Percentiles rank a stretch among this genome's conserved stretches.
These are phyloP conservation scores for Enteromius thamalakanensis DNA, from an alignment of 2,797 vertebrate genomes.

Conservation along the genomic window DNA sequence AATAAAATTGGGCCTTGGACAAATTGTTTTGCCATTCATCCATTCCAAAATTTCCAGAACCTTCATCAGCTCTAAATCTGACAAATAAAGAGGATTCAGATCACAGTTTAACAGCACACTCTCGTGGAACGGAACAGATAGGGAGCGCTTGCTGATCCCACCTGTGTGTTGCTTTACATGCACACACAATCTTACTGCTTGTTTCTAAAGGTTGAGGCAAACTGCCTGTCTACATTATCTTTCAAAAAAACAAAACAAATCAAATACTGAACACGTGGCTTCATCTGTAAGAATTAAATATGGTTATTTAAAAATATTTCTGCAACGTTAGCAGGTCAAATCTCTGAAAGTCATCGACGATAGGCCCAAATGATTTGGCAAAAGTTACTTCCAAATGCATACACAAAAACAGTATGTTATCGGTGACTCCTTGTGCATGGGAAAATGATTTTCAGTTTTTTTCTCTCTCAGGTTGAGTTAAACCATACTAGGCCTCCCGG, in stretches of 20 bases:
- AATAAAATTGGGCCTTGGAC: not conserved
- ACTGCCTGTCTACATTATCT: not conserved
- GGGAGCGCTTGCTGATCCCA: not conserved
- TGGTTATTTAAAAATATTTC: not conserved
- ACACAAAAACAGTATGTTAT: not conserved
- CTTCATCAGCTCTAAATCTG: not conserved
- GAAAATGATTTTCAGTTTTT: not conserved
- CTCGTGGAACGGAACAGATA: not conserved
- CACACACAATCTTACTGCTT: not conserved
- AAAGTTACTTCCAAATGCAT: not conserved
- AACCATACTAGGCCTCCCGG: conserved; percentile 2
- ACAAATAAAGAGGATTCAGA: not conserved
- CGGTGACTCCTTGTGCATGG: not conserved
- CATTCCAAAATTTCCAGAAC: not conserved
- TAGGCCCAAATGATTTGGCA: not conserved
- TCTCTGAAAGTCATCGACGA: not conserved
- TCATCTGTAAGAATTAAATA: not conserved
- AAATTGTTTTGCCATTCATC: conserved; percentile 1
- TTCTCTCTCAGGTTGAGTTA: not conserved
- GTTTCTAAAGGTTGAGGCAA: not conserved
- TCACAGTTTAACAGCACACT: not conserved
- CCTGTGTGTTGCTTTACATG: not conserved
- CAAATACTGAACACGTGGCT: no score
- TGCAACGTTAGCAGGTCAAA: not conserved
- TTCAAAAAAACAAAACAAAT: not conserved